phyloP scores from a whole-genome alignment of 2,888 invertebrate species.

The Eretmocerus hayati region DNA sequence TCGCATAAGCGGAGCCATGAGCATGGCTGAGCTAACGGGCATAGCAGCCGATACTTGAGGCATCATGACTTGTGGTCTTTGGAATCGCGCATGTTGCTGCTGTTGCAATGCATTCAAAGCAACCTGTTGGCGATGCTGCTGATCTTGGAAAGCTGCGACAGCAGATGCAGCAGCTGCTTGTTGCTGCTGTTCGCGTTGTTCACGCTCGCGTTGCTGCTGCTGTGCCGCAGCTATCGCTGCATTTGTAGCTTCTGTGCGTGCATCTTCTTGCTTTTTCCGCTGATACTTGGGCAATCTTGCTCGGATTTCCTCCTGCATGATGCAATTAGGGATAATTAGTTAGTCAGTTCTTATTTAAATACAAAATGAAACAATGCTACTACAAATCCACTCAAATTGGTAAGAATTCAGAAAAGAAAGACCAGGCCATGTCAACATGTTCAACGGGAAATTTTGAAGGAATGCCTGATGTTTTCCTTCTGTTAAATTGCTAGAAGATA shows the following conservation, averaged over 20 bases:
- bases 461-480: too few species aligned
- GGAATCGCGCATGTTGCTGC: conserved; percentile 49
- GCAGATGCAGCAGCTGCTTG: conserved; percentile 46
- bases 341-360: too few species aligned
- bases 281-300: conserved; percentile 66
- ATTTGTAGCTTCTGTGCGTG: conserved; percentile 44
- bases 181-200: conserved; percentile 36
- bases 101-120: conserved; percentile 45
- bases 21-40: conserved; percentile 48
- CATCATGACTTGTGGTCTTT: conserved; percentile 48
- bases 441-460: too few species aligned
- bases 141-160: conserved; percentile 45
- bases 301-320: conserved; percentile 70
- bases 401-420: too few species aligned
- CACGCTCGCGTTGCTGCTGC: conserved; percentile 43
- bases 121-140: conserved; percentile 46
- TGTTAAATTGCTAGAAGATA: too few species aligned
- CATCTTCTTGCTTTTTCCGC: conserved; percentile 46
- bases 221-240: conserved; percentile 45
- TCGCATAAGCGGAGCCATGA: conserved; percentile 51
- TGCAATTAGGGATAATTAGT: too few species aligned
- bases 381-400: too few species aligned
- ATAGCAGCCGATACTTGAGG: conserved; percentile 47
- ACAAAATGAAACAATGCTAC: too few species aligned
- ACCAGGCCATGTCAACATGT: too few species aligned